A percentile compares a stretch with the other conserved stretches of the same genome.
Conservation (phyloP, 1,140 invertebrate species). For the Lepidurus couesii region DNA sequence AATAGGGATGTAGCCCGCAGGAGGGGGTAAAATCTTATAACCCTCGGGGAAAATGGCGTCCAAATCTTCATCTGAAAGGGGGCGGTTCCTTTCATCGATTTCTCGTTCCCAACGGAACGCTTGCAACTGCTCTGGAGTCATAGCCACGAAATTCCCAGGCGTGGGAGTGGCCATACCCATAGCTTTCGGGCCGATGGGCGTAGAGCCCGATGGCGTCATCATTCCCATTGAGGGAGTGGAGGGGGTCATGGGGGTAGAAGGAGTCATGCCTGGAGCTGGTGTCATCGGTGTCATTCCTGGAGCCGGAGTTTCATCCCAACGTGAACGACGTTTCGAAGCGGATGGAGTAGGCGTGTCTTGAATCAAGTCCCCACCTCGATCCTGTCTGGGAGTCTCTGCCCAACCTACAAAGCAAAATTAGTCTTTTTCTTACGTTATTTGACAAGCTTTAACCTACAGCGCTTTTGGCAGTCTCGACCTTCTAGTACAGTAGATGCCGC, state of each 20-base stretch:
- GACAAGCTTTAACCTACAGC: not conserved
- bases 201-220: conserved; percentile 69
- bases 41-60: conserved; percentile 96
- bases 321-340: conserved; percentile 77
- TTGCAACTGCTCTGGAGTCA: conserved; percentile 98
- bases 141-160: conserved; percentile 83
- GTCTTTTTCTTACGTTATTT: conserved; percentile 11
- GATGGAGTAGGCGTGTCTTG: conserved; percentile 88
- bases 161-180: conserved; percentile 98
- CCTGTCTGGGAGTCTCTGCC: conserved; percentile 95
- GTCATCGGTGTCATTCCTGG: conserved; percentile 64
- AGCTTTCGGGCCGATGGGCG: conserved; percentile 91
- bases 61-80: conserved; percentile 92
- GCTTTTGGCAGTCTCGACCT: no score
- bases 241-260: conserved; percentile 45
- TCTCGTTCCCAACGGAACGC: conserved; percentile 98
- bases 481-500: no score
- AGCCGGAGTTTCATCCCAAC: conserved; percentile 95
- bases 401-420: conserved; percentile 59
- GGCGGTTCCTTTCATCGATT: conserved; percentile 95
- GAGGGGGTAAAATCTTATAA: conserved; percentile 94
- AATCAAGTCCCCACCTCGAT: conserved; percentile 73
- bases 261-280: conserved; percentile 53
- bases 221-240: conserved; percentile 53
- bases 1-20: conserved; percentile 91